phyloP scores from a whole-genome alignment of 1,140 invertebrate species.

The Adelges cooleyi region DNA sequence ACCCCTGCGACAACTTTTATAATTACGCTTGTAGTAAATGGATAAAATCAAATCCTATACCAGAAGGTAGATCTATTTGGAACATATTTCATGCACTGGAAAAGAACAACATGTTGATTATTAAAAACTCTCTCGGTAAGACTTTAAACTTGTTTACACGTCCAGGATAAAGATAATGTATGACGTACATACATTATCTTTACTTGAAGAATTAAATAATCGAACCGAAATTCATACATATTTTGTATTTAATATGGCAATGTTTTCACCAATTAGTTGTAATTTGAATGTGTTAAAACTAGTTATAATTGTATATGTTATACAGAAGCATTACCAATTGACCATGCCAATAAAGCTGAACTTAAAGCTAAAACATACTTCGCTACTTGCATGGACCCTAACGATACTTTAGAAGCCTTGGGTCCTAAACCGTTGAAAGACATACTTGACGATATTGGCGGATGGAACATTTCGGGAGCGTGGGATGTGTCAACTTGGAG shows the following conservation, averaged over 20 bases:
- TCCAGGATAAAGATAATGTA: too few species aligned
- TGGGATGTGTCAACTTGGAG: constrained; percentile 55
- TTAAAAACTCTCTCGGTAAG: constrained; percentile 74
- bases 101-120: constrained; percentile 82
- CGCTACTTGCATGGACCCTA: constrained; percentile 81
- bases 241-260: too few species aligned
- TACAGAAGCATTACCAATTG: constrained; percentile 45
- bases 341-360: constrained; percentile 66
- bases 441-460: constrained; percentile 58
- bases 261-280: too few species aligned
- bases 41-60: constrained; percentile 83
- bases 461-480: constrained; percentile 53
- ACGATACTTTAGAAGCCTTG: constrained; percentile 76
- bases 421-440: constrained; percentile 68
- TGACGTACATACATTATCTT: too few species aligned
- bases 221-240: too few species aligned
- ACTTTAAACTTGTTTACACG: too few species aligned
- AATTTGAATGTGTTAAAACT: not conserved
- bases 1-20: constrained; percentile 94
- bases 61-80: constrained; percentile 82
- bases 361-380: constrained; percentile 84
- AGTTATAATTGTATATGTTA: not conserved
- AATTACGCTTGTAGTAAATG: constrained; percentile 83
- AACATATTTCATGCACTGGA: constrained; percentile 87
- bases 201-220: too few species aligned